A percentile compares a stretch with the other conserved stretches of the same genome.
Evolutionary conservation across 2,113 vertebrate species (phyloP).

Genomic region (Chelonoidis abingdonii): DNA sequence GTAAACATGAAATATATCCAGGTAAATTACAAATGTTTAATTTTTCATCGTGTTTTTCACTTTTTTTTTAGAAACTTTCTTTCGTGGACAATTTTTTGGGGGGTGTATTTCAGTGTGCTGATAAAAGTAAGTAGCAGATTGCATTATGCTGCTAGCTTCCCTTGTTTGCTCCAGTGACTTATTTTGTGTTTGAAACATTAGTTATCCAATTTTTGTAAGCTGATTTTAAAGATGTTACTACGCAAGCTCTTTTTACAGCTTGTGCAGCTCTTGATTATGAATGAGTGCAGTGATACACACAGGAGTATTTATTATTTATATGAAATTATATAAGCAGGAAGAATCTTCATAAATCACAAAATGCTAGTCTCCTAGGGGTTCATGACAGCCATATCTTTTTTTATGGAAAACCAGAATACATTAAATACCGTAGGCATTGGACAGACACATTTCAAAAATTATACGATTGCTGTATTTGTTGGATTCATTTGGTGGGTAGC

Average conservation of each 20-base stretch:
- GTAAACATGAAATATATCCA: background rate
- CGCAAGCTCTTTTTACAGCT: constrained; percentile 28
- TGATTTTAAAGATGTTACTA: constrained; percentile 44
- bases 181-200: constrained; percentile 38
- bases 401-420: constrained; percentile 52
- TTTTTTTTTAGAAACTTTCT: background rate
- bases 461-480: constrained; percentile 54
- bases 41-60: background rate
- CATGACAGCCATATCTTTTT: constrained; percentile 60
- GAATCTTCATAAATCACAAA: constrained; percentile 71
- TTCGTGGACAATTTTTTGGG: background rate
- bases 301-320: constrained; percentile 71
- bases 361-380: constrained; percentile 57
- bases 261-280: constrained; percentile 70
- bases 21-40: constrained; percentile 34
- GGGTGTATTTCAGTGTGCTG: background rate
- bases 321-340: constrained; percentile 75
- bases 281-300: constrained; percentile 53
- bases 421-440: constrained; percentile 46
- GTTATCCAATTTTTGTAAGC: constrained; percentile 53
- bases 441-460: constrained; percentile 58
- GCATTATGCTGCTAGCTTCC: constrained; percentile 48
- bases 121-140: background rate
- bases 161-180: constrained; percentile 47
- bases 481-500: constrained; percentile 16